Conservation (phyloP, 2,888 invertebrate species). For the Fragum fragum region DNA sequence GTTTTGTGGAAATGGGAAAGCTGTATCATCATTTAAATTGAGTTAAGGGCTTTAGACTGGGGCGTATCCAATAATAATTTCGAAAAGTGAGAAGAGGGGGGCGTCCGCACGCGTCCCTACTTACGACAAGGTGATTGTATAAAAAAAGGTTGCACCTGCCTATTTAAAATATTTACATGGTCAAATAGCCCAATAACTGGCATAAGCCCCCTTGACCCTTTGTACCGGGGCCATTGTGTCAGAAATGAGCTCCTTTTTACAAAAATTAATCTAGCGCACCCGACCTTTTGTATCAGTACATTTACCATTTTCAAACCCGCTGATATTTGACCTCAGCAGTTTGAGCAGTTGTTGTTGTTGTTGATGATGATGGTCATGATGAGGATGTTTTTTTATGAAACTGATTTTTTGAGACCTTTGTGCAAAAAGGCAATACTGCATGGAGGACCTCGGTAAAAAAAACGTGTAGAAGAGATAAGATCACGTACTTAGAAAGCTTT, state of each 20-base stretch:
- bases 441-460: too few relatives aligned
- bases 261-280: neutral
- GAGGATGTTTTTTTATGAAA: too few relatives aligned
- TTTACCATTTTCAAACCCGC: neutral
- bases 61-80: conserved; percentile 6
- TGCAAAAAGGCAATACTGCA: too few relatives aligned
- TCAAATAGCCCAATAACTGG: conserved; percentile 53
- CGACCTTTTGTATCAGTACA: neutral
- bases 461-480: too few relatives aligned
- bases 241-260: neutral
- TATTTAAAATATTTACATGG: conserved; percentile 59
- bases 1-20: too few relatives aligned
- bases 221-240: conserved; percentile 34
- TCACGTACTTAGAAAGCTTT: too few relatives aligned
- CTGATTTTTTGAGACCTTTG: too few relatives aligned
- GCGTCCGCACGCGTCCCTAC: conserved; percentile 21
- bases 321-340: too few relatives aligned
- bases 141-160: conserved; percentile 49
- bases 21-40: neutral
- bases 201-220: conserved; percentile 43
- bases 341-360: too few relatives aligned
- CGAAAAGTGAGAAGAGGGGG: conserved; percentile 17
- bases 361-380: too few relatives aligned
- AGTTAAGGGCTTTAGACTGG: conserved; percentile 1
- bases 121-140: conserved; percentile 13